Evolutionary conservation across 2,888 invertebrate species (phyloP), one percentile per base, ranked within the genome.

Genomic region (Cryptophagus acutangulus): DNA sequence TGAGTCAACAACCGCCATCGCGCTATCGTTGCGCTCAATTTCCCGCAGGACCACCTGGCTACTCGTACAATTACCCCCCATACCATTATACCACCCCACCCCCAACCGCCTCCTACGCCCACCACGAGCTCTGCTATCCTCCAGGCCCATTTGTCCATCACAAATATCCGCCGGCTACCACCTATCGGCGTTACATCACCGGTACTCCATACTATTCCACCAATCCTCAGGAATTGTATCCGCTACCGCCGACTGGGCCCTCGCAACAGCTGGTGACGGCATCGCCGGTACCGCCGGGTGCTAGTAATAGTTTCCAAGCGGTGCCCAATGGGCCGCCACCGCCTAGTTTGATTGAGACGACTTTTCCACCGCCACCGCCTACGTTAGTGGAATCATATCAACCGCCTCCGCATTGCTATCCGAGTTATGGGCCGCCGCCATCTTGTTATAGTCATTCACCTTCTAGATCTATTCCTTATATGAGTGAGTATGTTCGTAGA

Each of bases 381-480:
- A 72, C 78, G 44, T 44, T 69, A 25, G 62, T 69, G 39, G 68
- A 69, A 40, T 56, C 67, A 18, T 68, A 67, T 52, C 64, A 58
- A 18, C 63, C 63, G 13, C 75, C 48, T 16, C 55, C 60, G 20
- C 65, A 66, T 57, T 79, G 78, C 58, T 79, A 79, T 69, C 72
- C 75, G 1, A 70, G 73, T 17, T 76, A 75, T 52, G 59, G 62
- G 18, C 62, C 66, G 34, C 74, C 75, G 36, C 73, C 73, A 24
- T 70, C 74, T 49, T 79, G 78, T 61, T 79, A 78, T 56, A 62
- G 71, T 15, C 74, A 74, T 57, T 70, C 78, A 47, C 76, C 86
- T 54, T 74, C 81, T 64, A 74, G 80, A 65, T 65, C 69, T 38
- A 73, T 81, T 68, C 76, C 78, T 40, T 81, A 76, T 66, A 75